phyloP scores from a whole-genome alignment of 1,140 invertebrate genomes.

The Bombus breviceps region DNA sequence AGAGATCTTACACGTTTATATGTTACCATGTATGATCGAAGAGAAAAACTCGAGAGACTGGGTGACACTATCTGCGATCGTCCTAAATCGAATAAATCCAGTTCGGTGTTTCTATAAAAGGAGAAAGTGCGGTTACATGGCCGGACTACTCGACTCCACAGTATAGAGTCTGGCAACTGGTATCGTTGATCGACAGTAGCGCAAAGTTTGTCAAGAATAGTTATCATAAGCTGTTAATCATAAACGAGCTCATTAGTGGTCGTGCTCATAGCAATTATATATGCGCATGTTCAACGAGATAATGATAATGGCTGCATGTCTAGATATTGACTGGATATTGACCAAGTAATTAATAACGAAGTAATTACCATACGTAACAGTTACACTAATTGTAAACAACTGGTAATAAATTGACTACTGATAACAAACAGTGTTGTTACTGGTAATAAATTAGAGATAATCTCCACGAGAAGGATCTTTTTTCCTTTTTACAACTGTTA shows the following conservation, averaged over 20 bases:
- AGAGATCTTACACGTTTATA: neutral
- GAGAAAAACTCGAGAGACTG: neutral
- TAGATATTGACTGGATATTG: neutral
- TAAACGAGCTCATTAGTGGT: too few species aligned
- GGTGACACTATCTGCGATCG: slow-evolving; percentile 10
- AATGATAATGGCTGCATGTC: too few species aligned
- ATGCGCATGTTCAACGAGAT: too few species aligned
- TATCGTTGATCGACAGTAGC: slow-evolving; percentile 25
- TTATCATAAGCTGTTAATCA: neutral
- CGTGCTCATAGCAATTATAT: neutral
- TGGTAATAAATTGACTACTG: too few species aligned
- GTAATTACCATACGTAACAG: neutral
- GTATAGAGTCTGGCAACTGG: slow-evolving; percentile 38
- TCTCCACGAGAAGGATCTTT: too few species aligned
- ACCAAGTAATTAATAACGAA: neutral
- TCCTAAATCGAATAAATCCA: slow-evolving; percentile 50
- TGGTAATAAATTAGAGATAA: too few species aligned
- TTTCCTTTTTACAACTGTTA: too few species aligned
- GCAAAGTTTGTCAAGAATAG: slow-evolving; percentile 49
- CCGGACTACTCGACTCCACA: slow-evolving; percentile 2
- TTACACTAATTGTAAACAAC: too few species aligned
- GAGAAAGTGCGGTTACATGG: slow-evolving; percentile 60
- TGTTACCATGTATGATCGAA: slow-evolving; percentile 2
- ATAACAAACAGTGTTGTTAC: too few species aligned
- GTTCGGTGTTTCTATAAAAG: slow-evolving; percentile 51